Evolutionary conservation across 2,888 invertebrate species (phyloP), one percentile per base, ranked within the genome.

Genomic region (Xestia c-nigrum): DNA sequence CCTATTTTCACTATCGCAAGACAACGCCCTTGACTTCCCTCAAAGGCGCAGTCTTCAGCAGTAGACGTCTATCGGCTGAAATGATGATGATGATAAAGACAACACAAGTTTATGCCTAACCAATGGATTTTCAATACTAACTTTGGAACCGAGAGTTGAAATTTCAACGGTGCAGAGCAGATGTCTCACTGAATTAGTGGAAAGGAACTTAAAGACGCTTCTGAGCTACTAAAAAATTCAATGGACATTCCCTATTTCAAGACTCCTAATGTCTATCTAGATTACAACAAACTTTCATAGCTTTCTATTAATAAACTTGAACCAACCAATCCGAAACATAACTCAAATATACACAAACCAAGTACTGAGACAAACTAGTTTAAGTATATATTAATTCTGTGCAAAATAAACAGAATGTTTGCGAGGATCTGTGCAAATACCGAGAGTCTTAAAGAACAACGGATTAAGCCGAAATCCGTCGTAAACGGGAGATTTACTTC

Each of bases 401-500:
- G 38, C 66, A 80, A 87, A 87, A 76, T 72, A 87, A 85, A 85
- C 74, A 81, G 66, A 76, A 75, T 71, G 76, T 83, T 76, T 78
- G 74, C 59, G 59, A 67, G 76, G 69, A 74, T 83, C 68, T 75
- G 69, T 47, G 83, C 64, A 86, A 85, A 80, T 75, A 80, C 75
- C 31, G 72, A 50, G 67, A 81, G 76, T 78, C 86, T 86, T 76
- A 83, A 86, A 88, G 86, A 78, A 88, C 83, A 78, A 68, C 71
- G 88, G 86, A 83, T 88, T 86, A 83, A 78, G 75, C 61, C 76
- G 46, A 71, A 78, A 88, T 78, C 86, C 86, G 78, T 74, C 77
- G 83, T 86, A 86, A 83, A 86, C 86, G 73, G 46, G 71, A 83
- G 88, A 88, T 88, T 86, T 80, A 83, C 83, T 75, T 40, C 75